Percentiles rank a stretch among this genome's conserved stretches.
These are phyloP conservation scores for Phenganax marumi DNA, from an alignment of 92 coral and sea anemone species.

Conservation along the genomic window DNA sequence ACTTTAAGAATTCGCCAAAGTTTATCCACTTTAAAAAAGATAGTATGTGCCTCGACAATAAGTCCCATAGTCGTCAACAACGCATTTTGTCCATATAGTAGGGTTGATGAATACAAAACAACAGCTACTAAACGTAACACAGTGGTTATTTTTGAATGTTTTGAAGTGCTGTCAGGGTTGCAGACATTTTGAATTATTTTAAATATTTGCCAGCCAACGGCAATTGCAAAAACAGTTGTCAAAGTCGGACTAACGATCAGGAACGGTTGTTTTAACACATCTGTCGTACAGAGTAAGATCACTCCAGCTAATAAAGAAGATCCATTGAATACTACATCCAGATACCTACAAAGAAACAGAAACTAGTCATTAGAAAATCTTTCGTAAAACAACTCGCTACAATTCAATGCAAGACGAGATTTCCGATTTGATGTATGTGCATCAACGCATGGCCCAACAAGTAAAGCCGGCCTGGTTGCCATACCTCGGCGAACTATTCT, in stretches of 20 bases:
- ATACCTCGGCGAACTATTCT: too few relatives aligned
- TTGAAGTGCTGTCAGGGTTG: constrained; percentile 51
- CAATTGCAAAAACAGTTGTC: constrained; percentile 64
- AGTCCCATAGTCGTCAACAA: constrained; percentile 74
- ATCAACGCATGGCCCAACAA: too few relatives aligned
- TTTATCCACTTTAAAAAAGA: constrained; percentile 80
- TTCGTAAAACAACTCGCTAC: neutral
- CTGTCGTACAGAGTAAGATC: constrained; percentile 56
- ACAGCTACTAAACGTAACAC: constrained; percentile 82
- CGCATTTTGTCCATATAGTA: constrained; percentile 70
- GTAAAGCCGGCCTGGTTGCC: too few relatives aligned
- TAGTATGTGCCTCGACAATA: constrained; percentile 74
- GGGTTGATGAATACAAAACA: constrained; percentile 57
- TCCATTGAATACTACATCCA: constrained; percentile 66
- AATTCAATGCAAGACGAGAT: too few relatives aligned
- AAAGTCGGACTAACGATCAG: constrained; percentile 55
- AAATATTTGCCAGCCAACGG: constrained; percentile 76
- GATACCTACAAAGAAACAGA: constrained; percentile 60
- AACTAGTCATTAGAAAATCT: neutral
- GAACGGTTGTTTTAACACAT: constrained; percentile 71
- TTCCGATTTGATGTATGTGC: too few relatives aligned
- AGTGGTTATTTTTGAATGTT: constrained; percentile 74
- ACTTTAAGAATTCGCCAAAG: constrained; percentile 48
- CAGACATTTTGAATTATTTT: constrained; percentile 70
- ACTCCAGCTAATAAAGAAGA: constrained; percentile 64